Percentiles rank a stretch among this genome's conserved stretches.
phyloP scores from a whole-genome alignment of 2,888 invertebrate genomes.

The Deroplatys truncata region DNA sequence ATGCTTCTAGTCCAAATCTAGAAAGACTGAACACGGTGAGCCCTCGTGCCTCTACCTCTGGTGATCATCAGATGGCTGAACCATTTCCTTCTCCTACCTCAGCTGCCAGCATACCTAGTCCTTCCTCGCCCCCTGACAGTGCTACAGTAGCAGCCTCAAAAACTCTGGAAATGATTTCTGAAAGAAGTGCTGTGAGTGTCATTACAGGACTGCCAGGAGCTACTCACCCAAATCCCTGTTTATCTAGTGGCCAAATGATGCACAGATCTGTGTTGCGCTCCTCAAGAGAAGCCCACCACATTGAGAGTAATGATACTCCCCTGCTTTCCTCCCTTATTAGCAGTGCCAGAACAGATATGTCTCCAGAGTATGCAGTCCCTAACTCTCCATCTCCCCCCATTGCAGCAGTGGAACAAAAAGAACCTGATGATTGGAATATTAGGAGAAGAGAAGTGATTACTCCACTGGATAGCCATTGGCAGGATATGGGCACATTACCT shows the following conservation, averaged over 20 bases:
- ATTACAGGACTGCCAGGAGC: background rate
- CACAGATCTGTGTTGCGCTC: background rate
- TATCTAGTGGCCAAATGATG: background rate
- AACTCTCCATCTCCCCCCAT: background rate
- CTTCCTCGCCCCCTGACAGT: constrained; percentile 43
- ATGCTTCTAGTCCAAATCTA: background rate
- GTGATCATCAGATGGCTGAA: background rate
- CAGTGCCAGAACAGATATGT: constrained; percentile 13
- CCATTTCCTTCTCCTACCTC: constrained; percentile 31
- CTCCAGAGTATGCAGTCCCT: background rate
- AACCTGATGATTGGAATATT: constrained; percentile 27
- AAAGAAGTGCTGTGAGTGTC: constrained; percentile 13
- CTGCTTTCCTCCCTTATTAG: constrained; percentile 31
- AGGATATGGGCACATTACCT: background rate
- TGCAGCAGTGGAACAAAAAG: background rate
- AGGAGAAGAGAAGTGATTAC: background rate
- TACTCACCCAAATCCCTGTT: background rate
- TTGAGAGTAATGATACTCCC: constrained; percentile 22
- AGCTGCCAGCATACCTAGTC: constrained; percentile 44
- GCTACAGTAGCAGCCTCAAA: constrained; percentile 41
- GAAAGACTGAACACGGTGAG: constrained; percentile 1
- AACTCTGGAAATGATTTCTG: constrained; percentile 41
- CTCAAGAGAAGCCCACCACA: background rate
- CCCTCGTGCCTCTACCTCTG: constrained; percentile 2
- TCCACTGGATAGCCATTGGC: background rate